Conservation (phyloP, 2,888 invertebrate species). For the Charanyca ferruginea region DNA sequence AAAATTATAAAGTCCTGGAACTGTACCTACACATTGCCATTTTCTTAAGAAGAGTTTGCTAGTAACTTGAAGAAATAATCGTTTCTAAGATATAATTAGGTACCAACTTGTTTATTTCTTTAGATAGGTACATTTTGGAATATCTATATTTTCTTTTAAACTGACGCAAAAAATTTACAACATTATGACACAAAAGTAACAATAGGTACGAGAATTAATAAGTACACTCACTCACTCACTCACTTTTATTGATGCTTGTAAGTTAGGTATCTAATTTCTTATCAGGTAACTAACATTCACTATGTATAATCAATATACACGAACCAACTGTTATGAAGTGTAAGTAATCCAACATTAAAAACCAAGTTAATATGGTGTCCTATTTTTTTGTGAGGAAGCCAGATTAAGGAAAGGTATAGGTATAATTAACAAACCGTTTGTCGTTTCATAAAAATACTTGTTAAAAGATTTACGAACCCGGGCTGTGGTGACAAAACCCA, state of each 20-base stretch:
- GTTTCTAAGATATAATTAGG: background rate
- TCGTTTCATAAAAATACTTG: too few species aligned
- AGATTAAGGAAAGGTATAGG: background rate
- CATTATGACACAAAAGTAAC: too few species aligned
- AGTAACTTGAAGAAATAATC: background rate
- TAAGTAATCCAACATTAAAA: background rate
- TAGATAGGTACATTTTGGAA: background rate
- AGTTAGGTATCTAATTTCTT: background rate
- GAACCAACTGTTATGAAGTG: background rate
- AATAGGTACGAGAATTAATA: too few species aligned
- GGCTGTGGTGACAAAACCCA: background rate
- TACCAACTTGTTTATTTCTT: background rate
- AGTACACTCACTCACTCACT: too few species aligned
- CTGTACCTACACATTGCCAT: background rate
- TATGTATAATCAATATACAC: slow-evolving; percentile 9
- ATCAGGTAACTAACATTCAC: background rate
- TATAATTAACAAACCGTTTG: background rate
- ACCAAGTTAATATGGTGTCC: background rate
- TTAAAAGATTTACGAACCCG: background rate
- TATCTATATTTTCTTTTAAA: background rate
- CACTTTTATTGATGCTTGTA: too few species aligned
- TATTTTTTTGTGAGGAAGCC: too few species aligned
- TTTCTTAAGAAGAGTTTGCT: background rate
- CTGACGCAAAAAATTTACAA: background rate
- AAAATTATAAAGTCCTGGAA: background rate